Base-by-base conservation (phyloP, 2,113 vertebrate genomes). In the Thamnophis sirtalis region DNA sequence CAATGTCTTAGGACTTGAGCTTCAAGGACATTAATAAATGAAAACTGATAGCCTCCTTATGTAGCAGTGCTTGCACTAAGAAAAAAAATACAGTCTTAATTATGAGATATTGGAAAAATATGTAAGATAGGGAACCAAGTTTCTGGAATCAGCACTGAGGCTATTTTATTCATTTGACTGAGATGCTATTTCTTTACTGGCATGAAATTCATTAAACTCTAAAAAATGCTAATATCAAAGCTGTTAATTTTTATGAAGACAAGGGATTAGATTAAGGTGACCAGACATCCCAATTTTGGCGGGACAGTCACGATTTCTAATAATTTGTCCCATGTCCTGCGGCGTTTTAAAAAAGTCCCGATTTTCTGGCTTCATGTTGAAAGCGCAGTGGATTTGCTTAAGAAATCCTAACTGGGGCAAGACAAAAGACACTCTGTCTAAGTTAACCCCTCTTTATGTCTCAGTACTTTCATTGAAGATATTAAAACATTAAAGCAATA, bases 221-320 rank as follows among this genome's bases (percentile, higher is more conserved):
- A 93, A 96, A 96, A 95, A 92, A 56, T 93, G 94, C 48, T 91
- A 93, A 95, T 94, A 54, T 95, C 93, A 96, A 95, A 22, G 90
- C 94, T 94, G 91, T 95, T 95, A 94, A 95, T 93, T 93, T 94
- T 96, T 96, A 80, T 90, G 94, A 90, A 91, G 90, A 85, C 92
- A 63, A 86, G 87, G 93, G 95, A 96, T 96, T 97, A 96, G 93
- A 95, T n/a, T n/a, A n/a, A n/a, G n/a, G n/a, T n/a, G n/a, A n/a
- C n/a, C n/a, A n/a, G n/a, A n/a, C n/a, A n/a, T n/a, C n/a, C n/a
- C n/a, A n/a, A n/a, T n/a, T n/a, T n/a, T n/a, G n/a, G n/a, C n/a
- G n/a, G n/a, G n/a, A n/a, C n/a, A n/a, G n/a, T n/a, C n/a, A n/a
- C n/a, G n/a, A n/a, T n/a, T n/a, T n/a, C n/a, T n/a, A n/a, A n/a